Percentiles rank a stretch among this genome's conserved stretches.
Conservation (phyloP, 2,888 invertebrate species). For the Hydraecia micacea region DNA sequence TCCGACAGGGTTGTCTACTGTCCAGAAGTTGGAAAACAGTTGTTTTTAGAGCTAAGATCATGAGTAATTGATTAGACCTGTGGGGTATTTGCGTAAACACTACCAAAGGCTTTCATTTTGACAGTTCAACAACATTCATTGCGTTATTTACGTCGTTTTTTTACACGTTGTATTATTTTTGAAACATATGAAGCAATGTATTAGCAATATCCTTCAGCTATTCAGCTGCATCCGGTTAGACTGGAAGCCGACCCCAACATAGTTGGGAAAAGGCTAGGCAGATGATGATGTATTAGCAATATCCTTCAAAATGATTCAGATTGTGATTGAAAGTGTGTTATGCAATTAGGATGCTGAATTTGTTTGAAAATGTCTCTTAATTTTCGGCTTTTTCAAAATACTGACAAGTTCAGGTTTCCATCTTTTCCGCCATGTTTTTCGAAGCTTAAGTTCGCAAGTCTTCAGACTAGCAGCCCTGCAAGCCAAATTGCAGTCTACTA, state of each 20-base stretch:
- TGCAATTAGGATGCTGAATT: not conserved
- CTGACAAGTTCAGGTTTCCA: not conserved
- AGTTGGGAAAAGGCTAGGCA: no score
- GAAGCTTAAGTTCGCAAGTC: not conserved
- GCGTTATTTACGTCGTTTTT: not conserved
- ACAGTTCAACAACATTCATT: not conserved
- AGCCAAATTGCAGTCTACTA: constrained; percentile 59
- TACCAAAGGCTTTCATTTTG: not conserved
- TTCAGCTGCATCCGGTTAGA: no score
- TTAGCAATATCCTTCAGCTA: no score
- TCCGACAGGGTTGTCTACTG: constrained; percentile 40
- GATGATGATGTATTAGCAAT: not conserved
- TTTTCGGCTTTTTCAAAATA: not conserved
- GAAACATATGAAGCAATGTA: not conserved
- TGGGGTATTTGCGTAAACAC: not conserved
- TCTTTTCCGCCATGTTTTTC: not conserved
- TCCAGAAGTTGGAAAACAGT: not conserved
- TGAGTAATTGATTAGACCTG: not conserved
- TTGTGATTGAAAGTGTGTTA: not conserved
- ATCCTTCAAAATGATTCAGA: not conserved
- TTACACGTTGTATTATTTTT: no score
- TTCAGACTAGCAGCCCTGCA: constrained; percentile 40
- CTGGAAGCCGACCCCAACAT: no score
- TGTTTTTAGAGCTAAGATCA: not conserved
- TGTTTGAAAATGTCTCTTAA: not conserved